Evolutionary conservation across 2,888 invertebrate species (phyloP).

Genomic region (Gortyna flavago): DNA sequence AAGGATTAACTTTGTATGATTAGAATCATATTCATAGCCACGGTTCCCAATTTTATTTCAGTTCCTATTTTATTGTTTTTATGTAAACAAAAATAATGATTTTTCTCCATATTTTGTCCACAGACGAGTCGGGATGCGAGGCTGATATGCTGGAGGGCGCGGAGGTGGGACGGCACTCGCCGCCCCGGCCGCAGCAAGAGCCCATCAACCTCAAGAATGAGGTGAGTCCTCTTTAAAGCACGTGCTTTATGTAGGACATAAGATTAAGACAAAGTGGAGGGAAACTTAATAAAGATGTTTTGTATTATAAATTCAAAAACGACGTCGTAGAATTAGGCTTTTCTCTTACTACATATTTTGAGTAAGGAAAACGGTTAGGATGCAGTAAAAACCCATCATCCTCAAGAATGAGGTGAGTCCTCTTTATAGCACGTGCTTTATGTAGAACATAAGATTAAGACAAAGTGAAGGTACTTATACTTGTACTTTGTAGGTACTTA

Average conservation of each 20-base stretch:
- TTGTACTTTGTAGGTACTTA: background rate
- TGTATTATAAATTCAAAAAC: background rate
- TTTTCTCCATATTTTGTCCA: constrained; percentile 64
- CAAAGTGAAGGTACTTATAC: background rate
- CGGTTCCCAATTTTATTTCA: no score
- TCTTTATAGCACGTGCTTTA: constrained; percentile 25
- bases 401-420: constrained; percentile 88
- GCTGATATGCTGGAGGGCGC: constrained; percentile 95
- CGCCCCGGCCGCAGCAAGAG: constrained; percentile 89
- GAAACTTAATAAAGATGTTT: background rate
- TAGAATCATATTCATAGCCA: background rate
- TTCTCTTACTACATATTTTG: background rate
- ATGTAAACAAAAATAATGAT: background rate
- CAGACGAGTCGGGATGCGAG: constrained; percentile 96
- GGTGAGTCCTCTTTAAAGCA: constrained; percentile 74
- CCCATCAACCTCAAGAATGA: constrained; percentile 90
- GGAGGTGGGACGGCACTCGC: constrained; percentile 91
- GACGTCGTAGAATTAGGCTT: background rate
- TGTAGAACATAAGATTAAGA: constrained; percentile 21
- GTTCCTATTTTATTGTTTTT: background rate
- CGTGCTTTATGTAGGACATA: constrained; percentile 30
- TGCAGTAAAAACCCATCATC: constrained; percentile 89
- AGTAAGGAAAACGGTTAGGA: constrained; percentile 64
- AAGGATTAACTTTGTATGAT: background rate
- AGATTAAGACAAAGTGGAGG: background rate